phyloP scores from a whole-genome alignment of 2,113 vertebrate species.

The Malurus cyaneus region DNA sequence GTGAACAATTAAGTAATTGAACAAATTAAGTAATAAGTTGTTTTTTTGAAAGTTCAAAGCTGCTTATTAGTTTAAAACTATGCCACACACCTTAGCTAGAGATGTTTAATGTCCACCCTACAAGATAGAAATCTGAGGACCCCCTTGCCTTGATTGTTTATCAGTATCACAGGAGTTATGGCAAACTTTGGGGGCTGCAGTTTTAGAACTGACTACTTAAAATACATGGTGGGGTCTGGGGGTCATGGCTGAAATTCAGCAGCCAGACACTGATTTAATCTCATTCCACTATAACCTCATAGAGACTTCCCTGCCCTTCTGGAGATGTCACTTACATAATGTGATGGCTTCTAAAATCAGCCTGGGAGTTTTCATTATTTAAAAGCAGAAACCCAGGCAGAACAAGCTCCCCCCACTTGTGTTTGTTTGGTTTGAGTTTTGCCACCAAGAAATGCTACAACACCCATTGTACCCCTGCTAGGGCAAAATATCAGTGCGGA shows the following conservation, averaged over 20 bases:
- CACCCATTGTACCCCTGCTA: rapidly evolving
- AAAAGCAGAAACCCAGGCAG: not conserved
- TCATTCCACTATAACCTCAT: not conserved
- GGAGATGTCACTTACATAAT: conserved; percentile 9
- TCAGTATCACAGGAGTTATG: not conserved
- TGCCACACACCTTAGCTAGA: not conserved
- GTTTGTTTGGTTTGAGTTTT: not conserved
- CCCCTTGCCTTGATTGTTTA: not conserved
- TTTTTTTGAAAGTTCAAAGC: not conserved
- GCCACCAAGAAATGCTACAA: rapidly evolving
- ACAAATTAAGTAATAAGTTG: not conserved
- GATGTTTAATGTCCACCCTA: not conserved
- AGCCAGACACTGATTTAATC: not conserved
- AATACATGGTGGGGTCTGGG: not conserved
- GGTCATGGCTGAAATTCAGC: not conserved
- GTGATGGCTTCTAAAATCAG: not conserved
- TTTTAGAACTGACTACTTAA: not conserved
- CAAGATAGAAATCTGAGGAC: not conserved
- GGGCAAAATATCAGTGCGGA: not conserved
- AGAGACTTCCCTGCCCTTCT: not conserved
- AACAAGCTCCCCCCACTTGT: not conserved
- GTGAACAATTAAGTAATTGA: not conserved
- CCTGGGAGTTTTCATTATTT: not conserved
- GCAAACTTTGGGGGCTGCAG: not conserved
- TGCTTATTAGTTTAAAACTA: not conserved